Evolutionary conservation across 2,888 invertebrate species (phyloP), one percentile per base, ranked within the genome.

Genomic region (Spodoptera exigua): DNA sequence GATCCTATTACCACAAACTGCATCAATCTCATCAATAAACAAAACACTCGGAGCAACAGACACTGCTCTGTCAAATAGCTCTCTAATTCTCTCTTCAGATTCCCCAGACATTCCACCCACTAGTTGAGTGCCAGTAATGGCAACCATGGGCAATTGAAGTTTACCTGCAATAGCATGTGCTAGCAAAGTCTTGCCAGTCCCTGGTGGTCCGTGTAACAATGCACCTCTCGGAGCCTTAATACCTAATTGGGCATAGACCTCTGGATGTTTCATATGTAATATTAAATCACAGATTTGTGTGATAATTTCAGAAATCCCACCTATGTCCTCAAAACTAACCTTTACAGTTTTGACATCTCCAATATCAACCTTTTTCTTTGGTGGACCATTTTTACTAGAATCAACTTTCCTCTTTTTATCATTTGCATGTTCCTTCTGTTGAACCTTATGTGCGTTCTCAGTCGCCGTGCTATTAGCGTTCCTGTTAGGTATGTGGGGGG

Each of bases 11-110:
- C 97, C 97, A 34, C 98, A 98, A 44, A 99, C 97, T n/a, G 98
- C 96, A 94, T 99, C 99, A 62, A 99, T 98, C 93, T 99, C 99
- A 91, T 99, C 99, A 67, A 99, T 96, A 83, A 99, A 99, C 37
- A 99, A 89, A 12, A 99, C 96, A 86, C 98, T 97, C 0, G 98
- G 98, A 10, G 97, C 95, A 58, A 95, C 89, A 49, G 95, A 91
- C 7, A 95, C 87, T 1, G 99, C 99, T 83, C 97, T 96, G 37
- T 98, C 97, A 92, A 99, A 99, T 12, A 99, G 89, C 75, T 98
- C 97, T 66, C 99, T 95, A 64, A 99, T 97, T 74, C 98, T 95
- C 83, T 98, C 97, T 89, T 99, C 99, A 0, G 98, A 98, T 89
- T 99, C 99, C 0, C 99, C 99, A 0, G 99, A 98, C 61, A 99